Evolutionary conservation across 64 coral and sea anemone genomes (phyloP).

Genomic region (Hydrozoanthus tunicans): DNA sequence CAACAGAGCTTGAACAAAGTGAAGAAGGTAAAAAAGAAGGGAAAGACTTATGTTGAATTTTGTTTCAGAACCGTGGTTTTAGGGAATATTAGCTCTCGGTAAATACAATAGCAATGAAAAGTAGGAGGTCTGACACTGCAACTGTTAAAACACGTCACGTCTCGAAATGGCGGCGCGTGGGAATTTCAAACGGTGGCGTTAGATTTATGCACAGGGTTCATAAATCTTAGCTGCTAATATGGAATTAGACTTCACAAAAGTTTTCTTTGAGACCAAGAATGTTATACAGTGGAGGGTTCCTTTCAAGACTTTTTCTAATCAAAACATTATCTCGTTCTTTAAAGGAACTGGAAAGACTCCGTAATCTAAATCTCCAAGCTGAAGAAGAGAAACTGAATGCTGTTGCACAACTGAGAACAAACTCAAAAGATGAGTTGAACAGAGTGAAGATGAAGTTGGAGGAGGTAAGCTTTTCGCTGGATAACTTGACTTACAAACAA

Average conservation of each 20-base stretch:
- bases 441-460: conserved; percentile 86
- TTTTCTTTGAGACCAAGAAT: too few relatives aligned
- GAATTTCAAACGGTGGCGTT: too few relatives aligned
- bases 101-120: background rate
- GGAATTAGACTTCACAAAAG: too few relatives aligned
- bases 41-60: background rate
- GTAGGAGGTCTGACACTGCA: too few relatives aligned
- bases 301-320: background rate
- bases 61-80: background rate
- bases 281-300: background rate
- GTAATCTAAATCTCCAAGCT: conserved; percentile 72
- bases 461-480: background rate
- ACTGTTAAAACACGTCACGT: too few relatives aligned
- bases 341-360: conserved; percentile 91
- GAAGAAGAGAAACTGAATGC: conserved; percentile 81
- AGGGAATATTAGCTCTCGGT: too few relatives aligned
- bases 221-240: too few relatives aligned
- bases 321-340: background rate
- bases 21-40: conserved; percentile 72
- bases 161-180: too few relatives aligned
- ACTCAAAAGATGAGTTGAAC: conserved; percentile 74
- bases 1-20: conserved; percentile 70
- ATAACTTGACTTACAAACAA: background rate
- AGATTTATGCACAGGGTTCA: too few relatives aligned
- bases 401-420: conserved; percentile 69